Evolutionary conservation across 1,140 invertebrate genomes (phyloP).

Genomic region (Magallana ariakensis): DNA sequence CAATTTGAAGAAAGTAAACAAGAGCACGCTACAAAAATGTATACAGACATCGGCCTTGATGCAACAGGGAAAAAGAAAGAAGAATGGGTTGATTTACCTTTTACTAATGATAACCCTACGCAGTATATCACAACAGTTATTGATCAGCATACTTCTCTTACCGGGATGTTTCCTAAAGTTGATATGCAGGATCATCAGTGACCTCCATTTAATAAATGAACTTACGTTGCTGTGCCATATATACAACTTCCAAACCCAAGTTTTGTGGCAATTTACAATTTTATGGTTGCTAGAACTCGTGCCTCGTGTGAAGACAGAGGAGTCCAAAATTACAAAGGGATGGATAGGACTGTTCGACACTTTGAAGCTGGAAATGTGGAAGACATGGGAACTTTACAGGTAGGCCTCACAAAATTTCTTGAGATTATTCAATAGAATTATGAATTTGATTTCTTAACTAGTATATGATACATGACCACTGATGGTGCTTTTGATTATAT

Average conservation of each 20-base stretch:
- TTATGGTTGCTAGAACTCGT: background rate
- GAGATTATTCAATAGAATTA: no score
- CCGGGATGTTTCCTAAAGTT: no score
- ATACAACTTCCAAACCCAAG: no score
- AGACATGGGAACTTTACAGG: background rate
- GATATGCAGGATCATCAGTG: no score
- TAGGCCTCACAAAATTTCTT: no score
- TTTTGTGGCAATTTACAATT: no score
- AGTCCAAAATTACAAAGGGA: background rate
- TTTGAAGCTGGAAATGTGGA: background rate
- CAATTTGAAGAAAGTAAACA: constrained; percentile 3
- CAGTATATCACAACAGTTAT: background rate
- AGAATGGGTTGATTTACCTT: background rate
- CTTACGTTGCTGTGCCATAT: no score
- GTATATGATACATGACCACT: background rate
- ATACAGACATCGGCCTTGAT: background rate
- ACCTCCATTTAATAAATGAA: no score
- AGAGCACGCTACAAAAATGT: background rate
- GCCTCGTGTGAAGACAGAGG: background rate
- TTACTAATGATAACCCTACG: background rate
- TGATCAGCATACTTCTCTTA: no score
- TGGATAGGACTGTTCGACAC: background rate
- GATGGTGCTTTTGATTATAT: no score
- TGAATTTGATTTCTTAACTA: no score
- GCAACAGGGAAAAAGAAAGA: background rate